Conservation (phyloP, 2,797 vertebrate genomes). For the Morus bassanus region DNA sequence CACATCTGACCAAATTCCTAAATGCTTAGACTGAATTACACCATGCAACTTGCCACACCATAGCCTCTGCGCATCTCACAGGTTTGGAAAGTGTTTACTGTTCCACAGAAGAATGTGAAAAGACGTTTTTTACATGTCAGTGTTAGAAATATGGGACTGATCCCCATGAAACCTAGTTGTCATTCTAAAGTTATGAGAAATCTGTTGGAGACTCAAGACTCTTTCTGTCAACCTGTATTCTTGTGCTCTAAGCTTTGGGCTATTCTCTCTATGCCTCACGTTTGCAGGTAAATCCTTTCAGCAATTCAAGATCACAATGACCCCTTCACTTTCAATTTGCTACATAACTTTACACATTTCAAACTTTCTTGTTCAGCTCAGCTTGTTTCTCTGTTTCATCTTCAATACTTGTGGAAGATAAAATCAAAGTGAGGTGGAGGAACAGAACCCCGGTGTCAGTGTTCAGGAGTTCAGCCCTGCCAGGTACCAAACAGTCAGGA, state of each 20-base stretch:
- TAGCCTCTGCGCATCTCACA: not conserved
- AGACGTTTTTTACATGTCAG: not conserved
- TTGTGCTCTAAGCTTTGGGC: not conserved
- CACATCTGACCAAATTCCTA: not conserved
- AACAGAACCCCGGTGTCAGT: not conserved
- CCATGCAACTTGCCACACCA: not conserved
- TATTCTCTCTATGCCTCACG: rapidly evolving
- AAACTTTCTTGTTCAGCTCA: not conserved
- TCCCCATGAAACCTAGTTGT: not conserved
- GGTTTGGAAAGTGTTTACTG: not conserved
- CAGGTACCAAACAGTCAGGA: not conserved
- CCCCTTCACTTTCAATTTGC: not conserved
- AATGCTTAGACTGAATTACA: not conserved
- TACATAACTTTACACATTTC: not conserved
- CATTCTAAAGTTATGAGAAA: not conserved
- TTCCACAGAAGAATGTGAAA: not conserved
- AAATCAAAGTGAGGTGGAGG: not conserved
- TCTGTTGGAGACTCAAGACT: not conserved
- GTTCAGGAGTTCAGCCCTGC: not conserved
- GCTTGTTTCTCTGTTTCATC: not conserved
- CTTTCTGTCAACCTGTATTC: not conserved
- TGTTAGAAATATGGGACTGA: not conserved
- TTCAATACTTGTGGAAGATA: not conserved
- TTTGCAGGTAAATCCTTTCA: not conserved
- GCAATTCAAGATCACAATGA: not conserved